A percentile compares a stretch with the other conserved stretches of the same genome.
Evolutionary conservation across 2,113 vertebrate species (phyloP).

Genomic region (Bolborhynchus lineola): DNA sequence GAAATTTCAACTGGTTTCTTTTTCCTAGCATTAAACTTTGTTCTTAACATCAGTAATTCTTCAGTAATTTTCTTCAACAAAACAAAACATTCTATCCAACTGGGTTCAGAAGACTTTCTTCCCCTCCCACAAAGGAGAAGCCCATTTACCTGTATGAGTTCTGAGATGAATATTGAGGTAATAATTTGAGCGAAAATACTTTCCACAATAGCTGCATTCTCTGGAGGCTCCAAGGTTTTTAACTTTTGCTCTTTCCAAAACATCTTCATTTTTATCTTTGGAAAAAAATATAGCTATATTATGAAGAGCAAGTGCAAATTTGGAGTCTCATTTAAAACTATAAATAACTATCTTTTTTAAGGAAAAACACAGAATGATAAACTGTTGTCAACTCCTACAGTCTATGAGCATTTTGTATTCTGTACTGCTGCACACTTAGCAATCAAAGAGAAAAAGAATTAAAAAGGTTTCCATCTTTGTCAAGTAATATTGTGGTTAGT

Average conservation of each 20-base stretch:
- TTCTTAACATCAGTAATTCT: background rate
- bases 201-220: constrained; percentile 92
- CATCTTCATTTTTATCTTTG: constrained; percentile 86
- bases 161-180: constrained; percentile 99
- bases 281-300: background rate
- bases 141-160: constrained; percentile 93
- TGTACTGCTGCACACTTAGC: background rate
- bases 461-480: background rate
- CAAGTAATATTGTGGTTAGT: background rate
- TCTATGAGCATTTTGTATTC: background rate
- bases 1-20: background rate
- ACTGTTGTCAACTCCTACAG: background rate
- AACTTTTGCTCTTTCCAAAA: constrained; percentile 80
- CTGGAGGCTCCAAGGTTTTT: constrained; percentile 84
- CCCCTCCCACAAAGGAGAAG: background rate
- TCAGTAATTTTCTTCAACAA: background rate
- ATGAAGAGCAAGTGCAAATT: background rate
- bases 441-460: background rate
- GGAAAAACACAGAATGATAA: background rate
- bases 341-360: background rate
- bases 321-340: background rate
- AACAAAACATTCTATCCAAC: background rate
- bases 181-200: constrained; percentile 96
- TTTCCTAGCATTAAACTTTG: background rate
- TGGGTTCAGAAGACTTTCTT: background rate